A percentile compares a stretch with the other conserved stretches of the same genome.
Evolutionary conservation across 2,888 invertebrate genomes (phyloP).

Genomic region (Lasioglossum figueresi): DNA sequence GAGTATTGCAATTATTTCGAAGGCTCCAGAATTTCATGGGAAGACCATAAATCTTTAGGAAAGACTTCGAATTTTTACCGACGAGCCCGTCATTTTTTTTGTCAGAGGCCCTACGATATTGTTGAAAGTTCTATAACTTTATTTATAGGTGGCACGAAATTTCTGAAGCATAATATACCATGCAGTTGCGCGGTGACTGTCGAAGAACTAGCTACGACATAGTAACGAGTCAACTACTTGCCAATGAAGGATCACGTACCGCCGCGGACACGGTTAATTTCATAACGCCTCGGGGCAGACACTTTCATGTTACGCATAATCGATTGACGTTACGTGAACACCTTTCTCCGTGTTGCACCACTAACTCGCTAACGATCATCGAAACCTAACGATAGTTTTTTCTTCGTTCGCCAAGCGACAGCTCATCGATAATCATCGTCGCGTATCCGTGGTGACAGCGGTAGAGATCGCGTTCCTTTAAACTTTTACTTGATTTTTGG

Average conservation of each 20-base stretch:
- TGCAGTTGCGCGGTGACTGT: background rate
- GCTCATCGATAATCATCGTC: too few species aligned
- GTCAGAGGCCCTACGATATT: too few species aligned
- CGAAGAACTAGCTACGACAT: background rate
- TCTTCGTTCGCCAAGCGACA: background rate
- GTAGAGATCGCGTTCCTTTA: too few species aligned
- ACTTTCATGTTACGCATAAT: slow-evolving; percentile 9
- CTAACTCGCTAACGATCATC: background rate
- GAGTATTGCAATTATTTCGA: background rate
- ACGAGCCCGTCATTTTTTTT: too few species aligned
- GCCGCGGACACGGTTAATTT: slow-evolving; percentile 9
- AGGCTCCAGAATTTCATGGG: background rate
- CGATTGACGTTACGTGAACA: slow-evolving; percentile 2
- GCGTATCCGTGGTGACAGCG: too few species aligned
- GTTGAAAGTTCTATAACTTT: too few species aligned
- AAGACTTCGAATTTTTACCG: background rate
- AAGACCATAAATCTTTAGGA: background rate
- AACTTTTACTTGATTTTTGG: background rate
- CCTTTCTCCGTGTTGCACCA: slow-evolving; percentile 4
- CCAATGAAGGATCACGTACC: slow-evolving; percentile 3
- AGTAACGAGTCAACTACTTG: background rate
- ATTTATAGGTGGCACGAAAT: too few species aligned
- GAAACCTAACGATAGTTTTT: background rate
- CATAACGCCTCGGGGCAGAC: background rate
- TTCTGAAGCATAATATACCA: too few species aligned